These are phyloP conservation scores for Noctua janthe DNA, from an alignment of 2,888 invertebrate species.

Conservation along the genomic window DNA sequence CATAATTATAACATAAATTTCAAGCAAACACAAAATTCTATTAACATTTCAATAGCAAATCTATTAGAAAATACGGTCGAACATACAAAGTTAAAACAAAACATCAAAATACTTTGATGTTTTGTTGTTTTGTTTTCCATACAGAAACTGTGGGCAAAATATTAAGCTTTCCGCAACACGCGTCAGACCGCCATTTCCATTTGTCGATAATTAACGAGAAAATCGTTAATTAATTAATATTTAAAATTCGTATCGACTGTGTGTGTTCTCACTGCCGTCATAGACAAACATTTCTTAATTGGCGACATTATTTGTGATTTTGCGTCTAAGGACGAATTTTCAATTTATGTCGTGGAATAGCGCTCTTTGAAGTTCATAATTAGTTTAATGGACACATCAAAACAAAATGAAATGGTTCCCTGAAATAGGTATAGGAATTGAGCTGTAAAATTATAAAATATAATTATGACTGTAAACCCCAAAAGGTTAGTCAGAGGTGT, in stretches of 20 bases:
- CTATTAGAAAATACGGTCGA: conserved; percentile 2
- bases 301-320: conserved; percentile 45
- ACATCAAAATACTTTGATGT: conserved; percentile 28
- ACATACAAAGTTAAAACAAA: conserved; percentile 25
- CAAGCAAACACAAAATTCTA: not conserved
- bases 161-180: conserved; percentile 33
- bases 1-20: not conserved
- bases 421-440: not conserved
- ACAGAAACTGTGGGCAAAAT: conserved; percentile 38
- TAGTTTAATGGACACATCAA: not conserved
- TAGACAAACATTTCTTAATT: conserved; percentile 66
- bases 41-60: conserved; percentile 7
- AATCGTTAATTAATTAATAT: conserved; percentile 63
- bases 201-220: conserved; percentile 51
- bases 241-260: conserved; percentile 63
- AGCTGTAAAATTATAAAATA: not conserved
- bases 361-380: conserved; percentile 1
- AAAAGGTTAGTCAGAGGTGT: not conserved
- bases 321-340: too few species aligned
- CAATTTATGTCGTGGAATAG: not conserved
- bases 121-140: too few species aligned
- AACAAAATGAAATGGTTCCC: not conserved
- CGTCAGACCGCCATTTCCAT: conserved; percentile 29
- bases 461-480: not conserved
- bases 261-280: conserved; percentile 40